Percentiles rank a stretch among this genome's conserved stretches.
These are phyloP conservation scores for Gasterosteus nipponicus DNA, from an alignment of 2,113 vertebrate genomes.

Conservation along the genomic window DNA sequence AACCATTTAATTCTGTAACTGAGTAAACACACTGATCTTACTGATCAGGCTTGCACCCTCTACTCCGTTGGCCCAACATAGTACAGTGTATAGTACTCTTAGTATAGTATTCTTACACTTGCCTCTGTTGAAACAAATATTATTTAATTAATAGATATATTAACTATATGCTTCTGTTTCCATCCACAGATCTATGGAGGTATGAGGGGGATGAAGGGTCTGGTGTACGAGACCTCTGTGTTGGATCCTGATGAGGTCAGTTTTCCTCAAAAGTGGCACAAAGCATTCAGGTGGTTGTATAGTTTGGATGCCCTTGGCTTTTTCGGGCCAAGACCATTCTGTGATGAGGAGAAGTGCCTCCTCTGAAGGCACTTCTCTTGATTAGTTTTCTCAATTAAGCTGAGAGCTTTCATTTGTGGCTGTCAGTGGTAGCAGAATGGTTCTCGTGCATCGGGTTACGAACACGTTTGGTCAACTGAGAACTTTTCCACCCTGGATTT, in stretches of 20 bases:
- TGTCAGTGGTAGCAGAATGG: neutral
- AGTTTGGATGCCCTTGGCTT: neutral
- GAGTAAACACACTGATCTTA: neutral
- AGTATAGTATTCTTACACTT: neutral
- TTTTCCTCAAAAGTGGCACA: neutral
- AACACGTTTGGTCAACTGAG: neutral
- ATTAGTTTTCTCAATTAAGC: conserved; percentile 29
- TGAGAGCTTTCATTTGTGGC: neutral
- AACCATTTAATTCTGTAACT: neutral
- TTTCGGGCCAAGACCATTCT: neutral
- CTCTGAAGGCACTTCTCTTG: conserved; percentile 5
- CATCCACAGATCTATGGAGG: conserved; percentile 90
- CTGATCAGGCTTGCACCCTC: no score
- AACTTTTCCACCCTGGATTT: no score
- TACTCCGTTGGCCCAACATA: no score
- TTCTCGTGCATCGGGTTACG: neutral
- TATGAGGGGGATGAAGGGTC: conserved; percentile 97
- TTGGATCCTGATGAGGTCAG: conserved; percentile 96
- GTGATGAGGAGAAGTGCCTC: neutral
- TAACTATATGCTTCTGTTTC: neutral
- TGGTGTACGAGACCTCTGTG: conserved; percentile 96
- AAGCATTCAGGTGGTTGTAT: neutral
- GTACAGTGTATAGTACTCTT: no score
- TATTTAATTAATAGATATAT: neutral
- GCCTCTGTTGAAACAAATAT: neutral